Percentiles rank a stretch among this genome's conserved stretches.
Conservation (phyloP, 2,113 vertebrate genomes). For the Jaculus jaculus region DNA sequence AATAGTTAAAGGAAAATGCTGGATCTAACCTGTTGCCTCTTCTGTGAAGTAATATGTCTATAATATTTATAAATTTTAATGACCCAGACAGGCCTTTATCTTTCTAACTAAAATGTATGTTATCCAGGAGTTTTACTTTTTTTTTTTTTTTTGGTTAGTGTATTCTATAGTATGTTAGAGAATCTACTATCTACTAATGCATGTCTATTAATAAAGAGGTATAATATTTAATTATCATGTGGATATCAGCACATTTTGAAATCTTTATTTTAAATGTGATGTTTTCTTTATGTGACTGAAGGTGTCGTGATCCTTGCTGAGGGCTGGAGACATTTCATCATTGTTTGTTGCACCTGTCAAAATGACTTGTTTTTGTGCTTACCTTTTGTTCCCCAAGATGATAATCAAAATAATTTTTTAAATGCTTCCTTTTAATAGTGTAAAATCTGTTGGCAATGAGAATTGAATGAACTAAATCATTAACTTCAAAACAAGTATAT, state of each 20-base stretch:
- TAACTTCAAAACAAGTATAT: slow-evolving; percentile 29
- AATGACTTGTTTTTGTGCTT: slow-evolving; percentile 39
- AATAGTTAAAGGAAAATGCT: slow-evolving; percentile 76
- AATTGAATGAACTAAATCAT: slow-evolving; percentile 28
- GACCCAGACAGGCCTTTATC: slow-evolving; percentile 35
- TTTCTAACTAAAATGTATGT: slow-evolving; percentile 59
- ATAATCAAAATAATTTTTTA: slow-evolving; percentile 3
- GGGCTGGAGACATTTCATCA: background rate
- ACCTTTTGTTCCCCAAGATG: background rate
- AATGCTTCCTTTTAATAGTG: slow-evolving; percentile 26
- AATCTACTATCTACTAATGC: background rate
- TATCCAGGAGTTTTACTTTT: slow-evolving; percentile 46
- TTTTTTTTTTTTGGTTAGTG: background rate
- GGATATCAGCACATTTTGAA: background rate
- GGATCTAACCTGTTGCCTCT: slow-evolving; percentile 69
- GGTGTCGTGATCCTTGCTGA: background rate
- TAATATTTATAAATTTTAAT: slow-evolving; percentile 76
- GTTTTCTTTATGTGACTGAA: slow-evolving; percentile 51
- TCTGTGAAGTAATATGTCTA: slow-evolving; percentile 74
- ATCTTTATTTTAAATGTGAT: slow-evolving; percentile 38
- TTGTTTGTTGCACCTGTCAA: slow-evolving; percentile 35
- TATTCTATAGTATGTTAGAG: slow-evolving; percentile 32
- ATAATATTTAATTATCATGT: background rate
- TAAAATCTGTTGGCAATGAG: background rate
- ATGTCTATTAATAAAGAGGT: slow-evolving; percentile 7